These are phyloP conservation scores for Ceratina australensis DNA, from an alignment of 1,140 invertebrate genomes.

Conservation along the genomic window DNA sequence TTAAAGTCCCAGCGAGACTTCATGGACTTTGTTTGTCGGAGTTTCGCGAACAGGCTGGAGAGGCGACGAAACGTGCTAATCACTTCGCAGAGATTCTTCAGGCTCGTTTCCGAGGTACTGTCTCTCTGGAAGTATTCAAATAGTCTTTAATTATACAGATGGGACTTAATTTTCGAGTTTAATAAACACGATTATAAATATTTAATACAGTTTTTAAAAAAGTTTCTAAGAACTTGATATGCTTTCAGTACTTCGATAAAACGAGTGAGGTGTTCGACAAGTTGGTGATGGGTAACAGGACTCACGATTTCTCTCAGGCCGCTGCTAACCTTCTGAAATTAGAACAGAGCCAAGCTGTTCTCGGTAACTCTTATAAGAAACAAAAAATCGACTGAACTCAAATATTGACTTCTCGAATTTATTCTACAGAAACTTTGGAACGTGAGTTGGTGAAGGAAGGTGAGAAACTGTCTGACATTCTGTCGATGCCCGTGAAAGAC, in stretches of 20 bases:
- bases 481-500: slow-evolving; percentile 90
- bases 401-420: too few relatives aligned
- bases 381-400: too few relatives aligned
- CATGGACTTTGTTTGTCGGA: slow-evolving; percentile 90
- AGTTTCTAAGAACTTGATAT: slow-evolving; percentile 14
- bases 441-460: slow-evolving; percentile 87
- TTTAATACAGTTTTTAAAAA: too few relatives aligned
- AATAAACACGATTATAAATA: too few relatives aligned
- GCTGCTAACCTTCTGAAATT: slow-evolving; percentile 80
- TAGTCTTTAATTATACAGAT: too few relatives aligned
- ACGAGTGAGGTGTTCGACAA: slow-evolving; percentile 85
- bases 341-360: slow-evolving; percentile 77
- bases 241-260: slow-evolving; percentile 82
- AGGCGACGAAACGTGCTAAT: slow-evolving; percentile 87
- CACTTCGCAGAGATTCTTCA: slow-evolving; percentile 87
- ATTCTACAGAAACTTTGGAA: slow-evolving; percentile 82
- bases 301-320: slow-evolving; percentile 81
- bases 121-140: too few relatives aligned
- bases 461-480: slow-evolving; percentile 88
- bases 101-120: slow-evolving; percentile 86
- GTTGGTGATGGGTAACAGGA: slow-evolving; percentile 82
- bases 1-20: slow-evolving; percentile 85
- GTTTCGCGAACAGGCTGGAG: slow-evolving; percentile 88
- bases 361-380: slow-evolving; percentile 58
- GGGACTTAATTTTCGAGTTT: too few relatives aligned